Base-by-base conservation (phyloP, 1,140 invertebrate genomes). In the Tachypleus tridentatus region DNA sequence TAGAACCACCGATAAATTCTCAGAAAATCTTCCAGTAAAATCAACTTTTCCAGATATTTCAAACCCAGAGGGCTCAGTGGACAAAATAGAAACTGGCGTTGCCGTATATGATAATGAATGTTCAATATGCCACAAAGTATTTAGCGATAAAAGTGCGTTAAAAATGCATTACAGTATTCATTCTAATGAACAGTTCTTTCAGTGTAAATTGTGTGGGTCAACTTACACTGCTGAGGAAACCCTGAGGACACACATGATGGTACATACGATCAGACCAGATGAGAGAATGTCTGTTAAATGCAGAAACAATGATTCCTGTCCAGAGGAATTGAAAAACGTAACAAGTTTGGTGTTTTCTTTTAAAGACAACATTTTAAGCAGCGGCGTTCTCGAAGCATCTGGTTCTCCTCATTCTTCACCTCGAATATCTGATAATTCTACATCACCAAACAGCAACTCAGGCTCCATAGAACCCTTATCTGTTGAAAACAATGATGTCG, bases 131-230 rank as follows among this genome's bases (percentile, higher is more conserved):
- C 91, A 98, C 74, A 82, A 95, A 58, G 93, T 98, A 48, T 81
- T 99, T 3, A 97, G 93, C 61, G 98, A 96, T 78, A 98, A 98
- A 77, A 95, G 91, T 76, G 96, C 96, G 3, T 81, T 99, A 47
- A 94, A 98, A 78, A 99, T 99, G 96, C 97, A 99, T 78, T 98
- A 99, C 77, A 80, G 92, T 67, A 94, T 91, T 11, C 93, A 97
- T 75, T 96, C 93, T 0, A 92, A 95, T 3, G 95, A 98, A 77
- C 79, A 94, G 51, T 95, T 95, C 0, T 98, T 97, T 78, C 88
- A 89, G 74, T 99, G 95, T 76, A 93, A 94, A 77, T 91, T 98
- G 63, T 99, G 96, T 77, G 89, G 92, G n/a, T 82, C 93, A 52
- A 88, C 93, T 51, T 98, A 98, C 78, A 98, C 94, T 10, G 98